Base-by-base conservation (phyloP, 1,140 invertebrate species). In the Notospermus geniculatus region DNA sequence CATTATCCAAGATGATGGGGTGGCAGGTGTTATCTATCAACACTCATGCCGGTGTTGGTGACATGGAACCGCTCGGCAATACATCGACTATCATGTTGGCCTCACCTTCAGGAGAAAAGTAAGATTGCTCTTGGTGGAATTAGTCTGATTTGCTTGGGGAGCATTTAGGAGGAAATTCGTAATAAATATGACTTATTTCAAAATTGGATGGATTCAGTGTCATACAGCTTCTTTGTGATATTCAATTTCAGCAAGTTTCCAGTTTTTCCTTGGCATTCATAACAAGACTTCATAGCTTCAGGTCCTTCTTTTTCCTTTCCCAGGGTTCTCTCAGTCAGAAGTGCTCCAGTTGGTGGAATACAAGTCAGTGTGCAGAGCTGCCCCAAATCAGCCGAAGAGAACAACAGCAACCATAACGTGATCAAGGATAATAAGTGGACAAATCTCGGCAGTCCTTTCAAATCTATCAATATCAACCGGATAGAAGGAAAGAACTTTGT, bases 401-500 rank as follows among this genome's bases (percentile, higher is more conserved):
- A 76, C 93, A 93, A 73, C 91, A 91, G 73, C 88, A 91, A 1
- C 91, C 89, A 63, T 87, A 91, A 62, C 79, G 5, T 95, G 39
- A 91, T 95, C 4, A 89, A 89, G 63, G 91, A 95, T 66, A 90
- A 91, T 74, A 79, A 81, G 60, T 97, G 93, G 93, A 91, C 93
- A 75, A 91, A 94, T 80, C 83, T 95, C 0, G 91, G 91, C 9
- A 79, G 63, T 39, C 64, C 70, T 30, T 97, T 94, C 80, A 90
- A 93, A 77, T 91, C 95, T 83, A 90, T 97, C 9, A 86, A 90
- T 68, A 87, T 95, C 77, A 92, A 96, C 54, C 93, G 93, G 83
- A 92, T 98, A 87, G 93, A 97, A 77, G 95, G 95, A n/a, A 91
- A 92, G 73, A 97, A 95, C 83, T 96, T 97, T 78, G 83, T 96